phyloP scores from a whole-genome alignment of 2,888 invertebrate species.

The Arctia plantaginis region DNA sequence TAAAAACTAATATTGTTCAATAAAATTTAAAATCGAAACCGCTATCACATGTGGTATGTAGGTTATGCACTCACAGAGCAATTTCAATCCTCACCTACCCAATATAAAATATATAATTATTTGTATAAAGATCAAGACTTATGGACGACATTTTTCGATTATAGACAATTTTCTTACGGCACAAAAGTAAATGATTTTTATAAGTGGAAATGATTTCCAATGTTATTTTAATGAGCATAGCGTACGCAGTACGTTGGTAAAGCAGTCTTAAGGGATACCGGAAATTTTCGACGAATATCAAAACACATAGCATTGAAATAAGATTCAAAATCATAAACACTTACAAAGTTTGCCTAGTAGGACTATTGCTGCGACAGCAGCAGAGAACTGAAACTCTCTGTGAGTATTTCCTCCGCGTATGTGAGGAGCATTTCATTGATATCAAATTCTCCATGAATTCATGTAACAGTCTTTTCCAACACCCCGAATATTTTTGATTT shows the following conservation, averaged over 20 bases:
- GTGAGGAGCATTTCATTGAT: not conserved
- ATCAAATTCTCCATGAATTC: slow-evolving; percentile 16
- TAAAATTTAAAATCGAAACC: slow-evolving; percentile 32
- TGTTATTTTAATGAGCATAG: not conserved
- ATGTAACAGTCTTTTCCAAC: slow-evolving; percentile 27
- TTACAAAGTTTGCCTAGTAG: not conserved
- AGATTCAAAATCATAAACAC: not conserved
- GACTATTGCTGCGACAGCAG: not conserved
- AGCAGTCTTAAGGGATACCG: not conserved
- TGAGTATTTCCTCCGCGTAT: not conserved
- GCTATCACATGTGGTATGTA: slow-evolving; percentile 35
- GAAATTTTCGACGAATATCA: not conserved
- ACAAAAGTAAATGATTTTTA: no score
- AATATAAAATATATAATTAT: not conserved
- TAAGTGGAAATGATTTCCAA: not conserved
- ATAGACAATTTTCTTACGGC: no score
- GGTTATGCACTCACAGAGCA: slow-evolving; percentile 1
- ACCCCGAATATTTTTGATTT: slow-evolving; percentile 14
- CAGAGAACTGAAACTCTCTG: not conserved
- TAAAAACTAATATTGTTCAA: slow-evolving; percentile 50
- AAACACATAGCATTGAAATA: not conserved
- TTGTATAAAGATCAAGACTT: not conserved
- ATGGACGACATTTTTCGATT: not conserved
- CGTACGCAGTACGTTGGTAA: not conserved
- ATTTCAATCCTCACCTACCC: not conserved